Base-by-base conservation (phyloP, 2,113 vertebrate species). In the Tenebrosternarchus preto region DNA sequence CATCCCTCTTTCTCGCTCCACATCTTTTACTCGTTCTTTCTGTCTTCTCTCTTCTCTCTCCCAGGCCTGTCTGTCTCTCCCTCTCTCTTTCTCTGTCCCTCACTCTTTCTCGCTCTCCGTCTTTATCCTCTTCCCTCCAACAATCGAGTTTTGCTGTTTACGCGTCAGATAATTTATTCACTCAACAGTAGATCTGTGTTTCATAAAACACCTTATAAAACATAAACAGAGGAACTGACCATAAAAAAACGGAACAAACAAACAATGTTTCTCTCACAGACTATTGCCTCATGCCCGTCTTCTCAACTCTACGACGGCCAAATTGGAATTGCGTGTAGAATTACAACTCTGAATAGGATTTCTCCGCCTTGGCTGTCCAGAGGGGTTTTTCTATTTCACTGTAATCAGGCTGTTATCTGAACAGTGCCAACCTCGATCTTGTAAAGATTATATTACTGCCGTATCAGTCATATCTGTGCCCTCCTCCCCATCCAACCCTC, bases 381-480 rank as follows among this genome's bases (percentile, higher is more conserved):
- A 75, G 73, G 72, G 59, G 71, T 67, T 85, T 80, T 27, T 57
- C 56, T 82, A n/a, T 83, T 77, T 66, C 73, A 46, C 43, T 81
- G 77, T 83, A 85, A 86, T 88, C 80, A 75, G 71, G 80, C 79
- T 82, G 83, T 73, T 82, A 78, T 78, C 76, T 57, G 11, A 57
- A 22, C 74, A 66, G 66, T 78, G 77, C 78, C 82, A 78, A 73
- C 81, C 77, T 82, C 70, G 70, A 43, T 85, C 70, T 81, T 86
- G 82, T 89, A 87, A 85, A 86, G 75, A 79, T 85, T 61, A 85
- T 82, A 85, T 87, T 87, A 80, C 71, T 77, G 46, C 83, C 66
- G 11, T 77, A 82, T 87, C 71, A 80, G 76, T 82, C 84, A 76
- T 76, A 63, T 86, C 76, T 84, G 83, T 75, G 77, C 63, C 70